Evolutionary conservation across 2,113 vertebrate species (phyloP).

Genomic region (Nesogale talazaci): DNA sequence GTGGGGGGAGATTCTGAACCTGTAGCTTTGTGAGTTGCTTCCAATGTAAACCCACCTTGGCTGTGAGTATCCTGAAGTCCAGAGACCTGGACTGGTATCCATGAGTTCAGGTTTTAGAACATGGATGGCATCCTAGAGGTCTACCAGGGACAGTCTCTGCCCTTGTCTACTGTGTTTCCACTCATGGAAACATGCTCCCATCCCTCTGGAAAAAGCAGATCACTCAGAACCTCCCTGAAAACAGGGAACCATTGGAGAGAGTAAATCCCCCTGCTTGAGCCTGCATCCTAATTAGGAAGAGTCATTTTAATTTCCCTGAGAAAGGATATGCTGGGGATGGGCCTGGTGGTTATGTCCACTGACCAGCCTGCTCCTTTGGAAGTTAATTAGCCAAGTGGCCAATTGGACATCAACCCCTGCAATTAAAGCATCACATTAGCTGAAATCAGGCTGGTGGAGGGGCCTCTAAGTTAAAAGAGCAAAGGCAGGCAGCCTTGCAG

Average conservation of each 20-base stretch:
- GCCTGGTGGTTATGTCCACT: not conserved
- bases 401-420: not conserved
- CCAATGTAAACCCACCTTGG: not conserved
- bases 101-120: not conserved
- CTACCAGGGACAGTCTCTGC: not conserved
- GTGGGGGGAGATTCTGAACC: not conserved
- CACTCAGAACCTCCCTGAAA: not conserved
- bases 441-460: not conserved
- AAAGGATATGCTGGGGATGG: not conserved
- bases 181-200: not conserved
- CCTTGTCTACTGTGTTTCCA: not conserved
- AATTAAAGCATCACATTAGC: not conserved
- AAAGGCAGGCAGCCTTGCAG: not conserved
- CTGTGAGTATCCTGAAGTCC: not conserved
- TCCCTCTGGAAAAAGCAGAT: not conserved
- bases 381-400: not conserved
- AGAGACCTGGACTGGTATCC: not conserved
- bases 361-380: not conserved
- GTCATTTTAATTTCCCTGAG: not conserved
- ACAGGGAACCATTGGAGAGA: not conserved
- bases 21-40: not conserved
- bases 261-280: not conserved
- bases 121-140: too few species aligned
- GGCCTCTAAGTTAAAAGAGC: not conserved
- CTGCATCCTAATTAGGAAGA: not conserved